phyloP scores from a whole-genome alignment of 2,888 invertebrate species.

The Apamea sordens region DNA sequence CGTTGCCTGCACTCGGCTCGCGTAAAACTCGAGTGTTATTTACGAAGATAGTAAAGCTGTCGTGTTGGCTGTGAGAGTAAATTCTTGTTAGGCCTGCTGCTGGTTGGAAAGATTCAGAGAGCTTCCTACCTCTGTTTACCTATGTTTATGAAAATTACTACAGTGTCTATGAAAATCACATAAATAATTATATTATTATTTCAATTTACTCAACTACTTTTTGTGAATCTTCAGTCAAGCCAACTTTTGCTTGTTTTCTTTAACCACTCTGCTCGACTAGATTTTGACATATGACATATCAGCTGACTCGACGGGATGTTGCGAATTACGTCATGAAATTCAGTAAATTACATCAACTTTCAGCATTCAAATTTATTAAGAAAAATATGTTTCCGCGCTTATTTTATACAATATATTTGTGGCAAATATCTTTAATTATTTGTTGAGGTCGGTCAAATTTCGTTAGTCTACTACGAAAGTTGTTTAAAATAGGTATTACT shows the following conservation, averaged over 20 bases:
- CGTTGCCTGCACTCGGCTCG: constrained; percentile 15
- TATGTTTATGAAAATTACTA: not conserved
- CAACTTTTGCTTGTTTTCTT: not conserved
- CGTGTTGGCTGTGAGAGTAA: constrained; percentile 44
- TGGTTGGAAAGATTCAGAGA: not conserved
- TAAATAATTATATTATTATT: not conserved
- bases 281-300: too few relatives aligned
- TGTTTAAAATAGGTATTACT: too few relatives aligned
- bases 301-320: too few relatives aligned
- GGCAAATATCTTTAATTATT: too few relatives aligned
- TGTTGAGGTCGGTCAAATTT: too few relatives aligned
- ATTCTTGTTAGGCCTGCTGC: constrained; percentile 48
- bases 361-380: too few relatives aligned
- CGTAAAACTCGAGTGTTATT: constrained; percentile 47
- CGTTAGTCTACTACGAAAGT: too few relatives aligned
- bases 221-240: not conserved
- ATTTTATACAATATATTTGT: too few relatives aligned
- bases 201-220: not conserved
- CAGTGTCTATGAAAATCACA: not conserved
- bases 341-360: too few relatives aligned
- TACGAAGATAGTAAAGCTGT: constrained; percentile 63
- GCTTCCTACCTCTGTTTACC: not conserved
- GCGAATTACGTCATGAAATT: too few relatives aligned
- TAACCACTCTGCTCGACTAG: too few relatives aligned
- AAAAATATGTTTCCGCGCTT: too few relatives aligned